A percentile compares a stretch with the other conserved stretches of the same genome.
Conservation (phyloP, 2,888 invertebrate genomes). For the Apamea monoglypha region DNA sequence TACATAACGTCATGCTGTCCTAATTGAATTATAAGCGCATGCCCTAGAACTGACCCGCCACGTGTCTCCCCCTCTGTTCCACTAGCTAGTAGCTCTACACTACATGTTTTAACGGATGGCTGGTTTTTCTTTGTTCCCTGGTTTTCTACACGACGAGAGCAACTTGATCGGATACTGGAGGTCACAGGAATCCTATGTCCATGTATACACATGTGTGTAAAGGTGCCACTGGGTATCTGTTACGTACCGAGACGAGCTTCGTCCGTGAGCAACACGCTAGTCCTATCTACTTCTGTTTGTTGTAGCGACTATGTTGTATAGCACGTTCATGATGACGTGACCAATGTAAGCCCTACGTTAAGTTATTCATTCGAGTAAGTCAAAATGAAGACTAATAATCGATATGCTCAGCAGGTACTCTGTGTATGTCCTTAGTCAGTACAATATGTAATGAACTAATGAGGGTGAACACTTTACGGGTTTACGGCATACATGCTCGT, state of each 20-base stretch:
- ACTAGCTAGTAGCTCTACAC: conserved; percentile 10
- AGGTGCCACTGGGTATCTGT: conserved; percentile 56
- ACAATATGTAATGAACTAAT: conserved; percentile 26
- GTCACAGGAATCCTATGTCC: conserved; percentile 57
- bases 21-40: conserved; percentile 71
- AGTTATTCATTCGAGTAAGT: conserved; percentile 11
- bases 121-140: conserved; percentile 66
- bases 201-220: conserved; percentile 33
- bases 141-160: conserved; percentile 60
- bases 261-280: conserved; percentile 11
- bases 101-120: conserved; percentile 58
- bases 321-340: not conserved
- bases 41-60: conserved; percentile 37
- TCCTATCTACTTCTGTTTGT: conserved; percentile 10
- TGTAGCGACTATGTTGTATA: conserved; percentile 2
- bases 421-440: conserved; percentile 28
- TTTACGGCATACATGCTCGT: not conserved
- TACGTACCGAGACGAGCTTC: conserved; percentile 36
- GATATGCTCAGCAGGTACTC: conserved; percentile 1
- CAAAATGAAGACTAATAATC: conserved; percentile 5
- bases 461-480: conserved; percentile 5
- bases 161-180: conserved; percentile 67
- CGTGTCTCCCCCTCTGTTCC: conserved; percentile 22
- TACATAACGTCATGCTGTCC: conserved; percentile 30
- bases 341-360: not conserved